phyloP scores from a whole-genome alignment of 1,140 invertebrate genomes.

The Apis laboriosa region DNA sequence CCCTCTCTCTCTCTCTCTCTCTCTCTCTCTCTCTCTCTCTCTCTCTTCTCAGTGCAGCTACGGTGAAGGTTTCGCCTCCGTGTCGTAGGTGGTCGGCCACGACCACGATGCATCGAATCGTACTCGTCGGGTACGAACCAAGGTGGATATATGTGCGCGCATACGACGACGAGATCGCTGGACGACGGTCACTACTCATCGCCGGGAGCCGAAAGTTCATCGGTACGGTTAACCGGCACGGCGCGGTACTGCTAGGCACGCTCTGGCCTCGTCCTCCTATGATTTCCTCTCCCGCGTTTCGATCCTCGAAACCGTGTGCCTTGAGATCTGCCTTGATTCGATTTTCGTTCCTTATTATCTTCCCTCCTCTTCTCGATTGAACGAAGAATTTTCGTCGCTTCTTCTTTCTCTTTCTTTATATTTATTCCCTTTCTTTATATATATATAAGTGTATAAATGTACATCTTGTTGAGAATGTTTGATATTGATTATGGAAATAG shows the following conservation, averaged over 20 bases:
- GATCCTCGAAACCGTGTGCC: neutral
- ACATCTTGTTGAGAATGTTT: no score
- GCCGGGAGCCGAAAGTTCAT: constrained; percentile 67
- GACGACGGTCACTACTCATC: constrained; percentile 66
- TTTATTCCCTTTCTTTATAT: no score
- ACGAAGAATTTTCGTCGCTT: no score
- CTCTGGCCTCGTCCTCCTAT: neutral
- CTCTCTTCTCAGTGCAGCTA: constrained; percentile 63
- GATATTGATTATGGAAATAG: no score
- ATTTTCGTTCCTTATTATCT: no score
- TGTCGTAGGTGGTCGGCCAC: constrained; percentile 63
- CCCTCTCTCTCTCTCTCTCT: constrained; percentile 65
- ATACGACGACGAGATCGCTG: constrained; percentile 35
- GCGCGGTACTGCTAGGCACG: constrained; percentile 46
- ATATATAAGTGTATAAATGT: no score
- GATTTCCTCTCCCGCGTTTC: neutral
- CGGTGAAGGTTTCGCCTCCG: constrained; percentile 65
- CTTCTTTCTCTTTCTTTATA: no score
- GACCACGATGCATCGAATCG: constrained; percentile 31
- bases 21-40: constrained; percentile 69
- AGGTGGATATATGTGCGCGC: constrained; percentile 1
- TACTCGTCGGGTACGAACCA: neutral
- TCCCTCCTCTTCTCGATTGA: no score
- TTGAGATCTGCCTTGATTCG: no score
- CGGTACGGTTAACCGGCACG: constrained; percentile 66